A percentile compares a stretch with the other conserved stretches of the same genome.
Evolutionary conservation across 2,888 invertebrate species (phyloP).

Genomic region (Ecliptopera silaceata): DNA sequence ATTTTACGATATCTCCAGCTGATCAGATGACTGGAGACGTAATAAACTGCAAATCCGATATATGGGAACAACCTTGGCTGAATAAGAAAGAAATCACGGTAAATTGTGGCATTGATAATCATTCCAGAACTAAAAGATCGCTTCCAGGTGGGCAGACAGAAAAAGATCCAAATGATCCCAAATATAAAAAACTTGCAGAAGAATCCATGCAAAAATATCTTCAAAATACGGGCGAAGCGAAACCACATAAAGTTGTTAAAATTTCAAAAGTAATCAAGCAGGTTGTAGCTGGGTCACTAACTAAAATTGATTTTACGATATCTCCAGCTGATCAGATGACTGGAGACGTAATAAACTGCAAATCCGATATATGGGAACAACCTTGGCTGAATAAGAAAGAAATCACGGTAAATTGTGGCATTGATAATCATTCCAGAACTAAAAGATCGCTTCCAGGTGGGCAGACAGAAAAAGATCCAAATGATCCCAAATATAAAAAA

Average conservation of each 20-base stretch:
- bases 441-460: constrained; percentile 39
- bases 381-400: constrained; percentile 38
- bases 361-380: constrained; percentile 40
- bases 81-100: constrained; percentile 1
- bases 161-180: constrained; percentile 33
- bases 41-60: background rate
- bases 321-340: too few species aligned
- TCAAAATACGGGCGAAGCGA: constrained; percentile 8
- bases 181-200: constrained; percentile 38
- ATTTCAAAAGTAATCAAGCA: constrained; percentile 40
- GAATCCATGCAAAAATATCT: constrained; percentile 40
- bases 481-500: constrained; percentile 31
- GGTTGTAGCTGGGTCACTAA: constrained; percentile 7
- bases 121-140: constrained; percentile 28
- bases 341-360: constrained; percentile 32
- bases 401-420: constrained; percentile 33
- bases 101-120: background rate
- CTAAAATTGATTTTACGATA: too few species aligned
- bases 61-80: background rate
- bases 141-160: constrained; percentile 34
- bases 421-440: constrained; percentile 13
- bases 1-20: constrained; percentile 37
- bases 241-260: constrained; percentile 21
- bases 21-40: too few species aligned
- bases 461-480: constrained; percentile 28